Evolutionary conservation across 2,888 invertebrate genomes (phyloP).

Genomic region (Patella pellucida): DNA sequence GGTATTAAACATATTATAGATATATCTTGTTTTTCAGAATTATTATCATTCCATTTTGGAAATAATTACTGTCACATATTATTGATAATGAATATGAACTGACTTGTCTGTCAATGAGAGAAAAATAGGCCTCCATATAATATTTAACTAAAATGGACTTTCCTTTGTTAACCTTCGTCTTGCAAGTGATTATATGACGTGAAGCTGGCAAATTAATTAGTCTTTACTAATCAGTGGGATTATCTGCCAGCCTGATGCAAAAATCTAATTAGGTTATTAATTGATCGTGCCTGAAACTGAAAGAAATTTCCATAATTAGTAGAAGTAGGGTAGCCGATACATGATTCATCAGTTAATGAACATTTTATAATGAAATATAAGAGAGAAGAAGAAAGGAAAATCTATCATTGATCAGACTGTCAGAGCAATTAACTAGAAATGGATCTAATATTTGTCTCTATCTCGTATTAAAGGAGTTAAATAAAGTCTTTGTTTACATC

Average conservation of each 20-base stretch:
- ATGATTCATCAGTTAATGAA: slow-evolving; percentile 11
- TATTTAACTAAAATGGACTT: too few species aligned
- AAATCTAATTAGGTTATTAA: slow-evolving; percentile 12
- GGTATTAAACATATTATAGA: too few species aligned
- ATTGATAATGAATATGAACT: too few species aligned
- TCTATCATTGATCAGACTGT: slow-evolving; percentile 10
- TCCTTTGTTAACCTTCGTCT: too few species aligned
- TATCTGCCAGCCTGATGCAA: slow-evolving; percentile 11
- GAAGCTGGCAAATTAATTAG: background rate
- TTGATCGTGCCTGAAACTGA: slow-evolving; percentile 11
- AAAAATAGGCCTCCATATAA: too few species aligned
- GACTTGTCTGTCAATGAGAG: too few species aligned
- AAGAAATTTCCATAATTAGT: slow-evolving; percentile 12
- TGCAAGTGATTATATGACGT: too few species aligned
- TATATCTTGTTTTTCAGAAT: too few species aligned
- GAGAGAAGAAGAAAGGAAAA: slow-evolving; percentile 10
- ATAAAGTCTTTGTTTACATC: slow-evolving; percentile 11
- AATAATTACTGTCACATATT: too few species aligned
- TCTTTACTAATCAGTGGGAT: slow-evolving; percentile 9
- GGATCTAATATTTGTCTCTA: slow-evolving; percentile 12
- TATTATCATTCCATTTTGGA: too few species aligned
- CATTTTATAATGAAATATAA: slow-evolving; percentile 10
- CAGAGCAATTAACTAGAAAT: slow-evolving; percentile 10
- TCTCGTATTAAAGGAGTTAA: slow-evolving; percentile 6
- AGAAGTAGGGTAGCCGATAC: slow-evolving; percentile 11